Evolutionary conservation across 1,140 invertebrate species (phyloP).

Genomic region (Formica selysi): DNA sequence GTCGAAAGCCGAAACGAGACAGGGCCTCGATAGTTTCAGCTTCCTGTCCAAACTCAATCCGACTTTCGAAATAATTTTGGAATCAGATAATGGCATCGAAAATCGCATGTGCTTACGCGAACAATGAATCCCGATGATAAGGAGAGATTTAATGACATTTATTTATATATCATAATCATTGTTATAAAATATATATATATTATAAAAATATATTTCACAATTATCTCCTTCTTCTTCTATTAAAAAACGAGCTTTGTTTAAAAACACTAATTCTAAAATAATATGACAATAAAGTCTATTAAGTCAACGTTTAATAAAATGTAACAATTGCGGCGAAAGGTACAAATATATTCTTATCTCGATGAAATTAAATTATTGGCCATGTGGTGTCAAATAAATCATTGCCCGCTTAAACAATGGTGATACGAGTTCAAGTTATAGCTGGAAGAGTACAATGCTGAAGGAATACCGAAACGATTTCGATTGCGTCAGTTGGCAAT

Average conservation of each 20-base stretch:
- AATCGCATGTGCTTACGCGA: neutral
- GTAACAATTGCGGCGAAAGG: neutral
- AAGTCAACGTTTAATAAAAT: neutral
- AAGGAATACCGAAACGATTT: neutral
- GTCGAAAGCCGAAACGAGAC: constrained; percentile 54
- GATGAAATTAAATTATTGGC: neutral
- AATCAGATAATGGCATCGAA: neutral
- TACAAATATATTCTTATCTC: constrained; percentile 3
- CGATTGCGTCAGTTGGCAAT: constrained; percentile 24
- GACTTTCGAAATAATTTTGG: constrained; percentile 53
- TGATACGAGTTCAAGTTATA: neutral
- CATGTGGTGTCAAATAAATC: constrained; percentile 18
- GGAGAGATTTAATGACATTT: neutral
- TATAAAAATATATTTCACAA: too few species aligned
- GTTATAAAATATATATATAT: too few species aligned
- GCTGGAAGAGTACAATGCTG: neutral
- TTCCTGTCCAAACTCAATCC: constrained; percentile 50
- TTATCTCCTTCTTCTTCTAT: too few species aligned
- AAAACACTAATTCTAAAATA: neutral
- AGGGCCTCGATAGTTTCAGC: constrained; percentile 39
- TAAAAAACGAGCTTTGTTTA: too few species aligned
- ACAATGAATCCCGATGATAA: neutral
- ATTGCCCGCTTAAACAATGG: neutral
- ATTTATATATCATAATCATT: neutral
- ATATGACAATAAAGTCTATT: neutral